A percentile compares a stretch with the other conserved stretches of the same genome.
Evolutionary conservation across 2,888 invertebrate genomes (phyloP).

Genomic region (Xanthia togata): DNA sequence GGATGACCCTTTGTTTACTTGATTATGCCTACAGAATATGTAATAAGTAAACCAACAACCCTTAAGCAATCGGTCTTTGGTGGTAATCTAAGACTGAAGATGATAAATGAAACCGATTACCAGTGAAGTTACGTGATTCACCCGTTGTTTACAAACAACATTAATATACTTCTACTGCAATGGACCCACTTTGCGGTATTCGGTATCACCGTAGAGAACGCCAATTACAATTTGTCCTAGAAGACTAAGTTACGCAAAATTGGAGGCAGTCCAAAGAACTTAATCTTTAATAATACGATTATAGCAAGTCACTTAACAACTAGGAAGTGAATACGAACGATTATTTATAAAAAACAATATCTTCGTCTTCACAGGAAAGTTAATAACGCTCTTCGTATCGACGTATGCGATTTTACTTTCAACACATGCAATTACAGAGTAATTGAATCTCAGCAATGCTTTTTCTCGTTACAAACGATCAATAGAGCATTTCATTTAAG

Average conservation of each 20-base stretch:
- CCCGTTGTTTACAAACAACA: slow-evolving; percentile 48
- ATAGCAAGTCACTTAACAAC: slow-evolving; percentile 35
- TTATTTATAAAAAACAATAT: slow-evolving; percentile 45
- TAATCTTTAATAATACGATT: slow-evolving; percentile 32
- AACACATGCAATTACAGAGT: slow-evolving; percentile 64
- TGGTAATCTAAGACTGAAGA: slow-evolving; percentile 31
- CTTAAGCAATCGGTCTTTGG: slow-evolving; percentile 28
- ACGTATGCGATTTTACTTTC: slow-evolving; percentile 69
- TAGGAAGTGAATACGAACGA: slow-evolving; percentile 53
- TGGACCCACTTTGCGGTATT: slow-evolving; percentile 19
- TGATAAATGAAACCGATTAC: slow-evolving; percentile 41
- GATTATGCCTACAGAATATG: slow-evolving; percentile 7
- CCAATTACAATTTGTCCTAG: slow-evolving; percentile 23
- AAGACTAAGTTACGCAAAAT: slow-evolving; percentile 28
- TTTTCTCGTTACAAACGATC: slow-evolving; percentile 64
- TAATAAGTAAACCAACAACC: slow-evolving; percentile 15
- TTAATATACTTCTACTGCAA: slow-evolving; percentile 22
- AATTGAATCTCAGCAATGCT: slow-evolving; percentile 66
- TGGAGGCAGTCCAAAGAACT: slow-evolving; percentile 34
- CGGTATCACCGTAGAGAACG: slow-evolving; percentile 12
- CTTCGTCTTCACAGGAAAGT: slow-evolving; percentile 53
- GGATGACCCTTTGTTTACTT: slow-evolving; percentile 19
- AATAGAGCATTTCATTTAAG: slow-evolving; percentile 71
- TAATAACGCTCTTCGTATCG: slow-evolving; percentile 55
- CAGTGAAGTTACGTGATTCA: slow-evolving; percentile 27